Base-by-base conservation (phyloP, 2,888 invertebrate genomes). In the Pasiphila rectangulata region DNA sequence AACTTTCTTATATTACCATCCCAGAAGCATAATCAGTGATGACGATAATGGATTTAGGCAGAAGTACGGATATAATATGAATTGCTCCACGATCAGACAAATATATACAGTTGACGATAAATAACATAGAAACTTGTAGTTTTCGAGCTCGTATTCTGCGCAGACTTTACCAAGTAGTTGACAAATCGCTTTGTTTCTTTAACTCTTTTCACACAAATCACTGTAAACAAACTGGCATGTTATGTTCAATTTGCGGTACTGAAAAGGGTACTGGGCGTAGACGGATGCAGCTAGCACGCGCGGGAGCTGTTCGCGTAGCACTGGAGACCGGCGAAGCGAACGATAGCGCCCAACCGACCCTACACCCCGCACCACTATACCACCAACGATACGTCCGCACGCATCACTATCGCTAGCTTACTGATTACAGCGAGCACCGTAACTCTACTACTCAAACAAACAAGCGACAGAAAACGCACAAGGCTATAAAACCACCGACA, bases 281-380 rank as follows among this genome's bases (percentile, higher is more conserved):
- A 64, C 60, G 69, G 74, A 69, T 72, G 72, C 71, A 83, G 78
- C 78, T 78, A 83, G 78, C 78, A 79, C 78, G 77, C 85, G 71
- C 72, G 69, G 67, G 70, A 77, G 75, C 75, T 67, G 83, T 69
- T 79, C 83, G 83, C 82, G 73, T 80, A 73, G 76, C 76, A 86
- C 85, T 86, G 83, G 75, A 75, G 77, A 70, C 75, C 78, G 81
- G 72, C 84, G 85, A 76, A 84, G 72, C 84, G 85, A 77, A 85
- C 84, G 87, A 86, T 87, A 87, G 84, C 79, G 74, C 72, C 72
- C 69, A 73, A 68, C 72, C 84, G 83, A 83, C 83, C 84, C 84
- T 78, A 73, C 61, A 63, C 59, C 83, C 70, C 64, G 65, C 82
- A 86, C 86, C 76, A 79, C 73, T 77, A 69, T 40, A 75, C 62